Conservation (phyloP, 2,888 invertebrate genomes). For the Cosmia pyralina region DNA sequence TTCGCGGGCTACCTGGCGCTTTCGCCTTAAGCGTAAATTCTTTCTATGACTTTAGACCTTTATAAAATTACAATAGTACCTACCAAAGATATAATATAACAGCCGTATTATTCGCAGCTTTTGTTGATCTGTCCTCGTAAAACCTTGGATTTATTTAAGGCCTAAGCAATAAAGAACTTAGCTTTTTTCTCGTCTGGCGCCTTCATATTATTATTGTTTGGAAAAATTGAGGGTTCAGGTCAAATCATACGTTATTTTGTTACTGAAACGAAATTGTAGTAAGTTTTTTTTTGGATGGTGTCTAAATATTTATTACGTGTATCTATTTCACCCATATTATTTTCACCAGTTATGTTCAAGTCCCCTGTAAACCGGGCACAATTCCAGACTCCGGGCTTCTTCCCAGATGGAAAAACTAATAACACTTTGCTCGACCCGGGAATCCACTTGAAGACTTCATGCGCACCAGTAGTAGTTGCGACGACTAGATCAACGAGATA, state of each 20-base stretch:
- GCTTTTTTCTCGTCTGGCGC: constrained; percentile 32
- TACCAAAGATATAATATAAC: background rate
- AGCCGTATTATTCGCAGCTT: constrained; percentile 6
- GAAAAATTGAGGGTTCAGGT: background rate
- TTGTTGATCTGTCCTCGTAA: constrained; percentile 43
- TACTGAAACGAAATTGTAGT: background rate
- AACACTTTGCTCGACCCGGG: no score
- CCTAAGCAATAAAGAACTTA: constrained; percentile 34
- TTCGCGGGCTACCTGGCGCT: no score
- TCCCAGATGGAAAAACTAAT: no score
- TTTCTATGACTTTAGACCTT: background rate
- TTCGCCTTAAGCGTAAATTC: no score
- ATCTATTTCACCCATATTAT: no score
- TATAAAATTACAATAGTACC: constrained; percentile 10
- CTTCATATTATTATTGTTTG: constrained; percentile 32
- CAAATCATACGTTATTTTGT: constrained; percentile 5
- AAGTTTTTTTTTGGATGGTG: background rate
- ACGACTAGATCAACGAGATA: no score
- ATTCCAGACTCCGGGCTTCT: no score
- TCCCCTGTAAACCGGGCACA: no score
- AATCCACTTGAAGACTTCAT: no score
- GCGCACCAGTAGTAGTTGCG: no score
- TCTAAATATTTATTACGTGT: background rate
- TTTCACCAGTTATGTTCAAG: no score
- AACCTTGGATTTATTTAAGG: constrained; percentile 29